Conservation (phyloP, 2,113 vertebrate species). For the Catharus fuscescens region DNA sequence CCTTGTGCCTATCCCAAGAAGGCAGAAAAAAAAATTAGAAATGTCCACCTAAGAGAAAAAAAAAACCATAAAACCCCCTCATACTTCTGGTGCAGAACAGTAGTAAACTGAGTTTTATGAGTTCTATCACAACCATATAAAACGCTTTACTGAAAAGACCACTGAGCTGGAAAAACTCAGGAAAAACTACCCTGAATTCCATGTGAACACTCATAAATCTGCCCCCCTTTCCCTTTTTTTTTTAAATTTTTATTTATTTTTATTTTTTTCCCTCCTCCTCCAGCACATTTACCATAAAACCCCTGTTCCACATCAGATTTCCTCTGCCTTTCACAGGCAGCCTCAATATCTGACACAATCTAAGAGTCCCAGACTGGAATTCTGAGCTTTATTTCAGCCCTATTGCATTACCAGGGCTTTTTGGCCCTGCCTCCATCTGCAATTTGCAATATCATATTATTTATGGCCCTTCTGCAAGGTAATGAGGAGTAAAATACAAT, state of each 20-base stretch:
- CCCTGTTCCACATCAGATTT: constrained; percentile 23
- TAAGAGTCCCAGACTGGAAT: background rate
- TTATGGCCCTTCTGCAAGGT: constrained; percentile 30
- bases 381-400: constrained; percentile 11
- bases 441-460: constrained; percentile 1
- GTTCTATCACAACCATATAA: constrained; percentile 79
- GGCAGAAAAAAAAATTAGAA: constrained; percentile 4
- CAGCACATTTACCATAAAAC: constrained; percentile 51
- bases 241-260: background rate
- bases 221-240: background rate
- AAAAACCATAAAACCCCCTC: background rate
- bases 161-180: constrained; percentile 76
- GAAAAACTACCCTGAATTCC: constrained; percentile 76
- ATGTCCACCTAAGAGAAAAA: constrained; percentile 19
- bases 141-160: constrained; percentile 77
- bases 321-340: constrained; percentile 13
- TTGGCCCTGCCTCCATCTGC: background rate
- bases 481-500: constrained; percentile 54
- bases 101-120: constrained; percentile 78
- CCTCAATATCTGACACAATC: constrained; percentile 39
- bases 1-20: background rate
- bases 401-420: background rate
- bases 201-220: constrained; percentile 74
- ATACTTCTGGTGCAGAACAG: constrained; percentile 70
- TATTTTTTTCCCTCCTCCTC: constrained; percentile 7